Evolutionary conservation across 2,888 invertebrate genomes (phyloP).

Genomic region (Noctua janthe): DNA sequence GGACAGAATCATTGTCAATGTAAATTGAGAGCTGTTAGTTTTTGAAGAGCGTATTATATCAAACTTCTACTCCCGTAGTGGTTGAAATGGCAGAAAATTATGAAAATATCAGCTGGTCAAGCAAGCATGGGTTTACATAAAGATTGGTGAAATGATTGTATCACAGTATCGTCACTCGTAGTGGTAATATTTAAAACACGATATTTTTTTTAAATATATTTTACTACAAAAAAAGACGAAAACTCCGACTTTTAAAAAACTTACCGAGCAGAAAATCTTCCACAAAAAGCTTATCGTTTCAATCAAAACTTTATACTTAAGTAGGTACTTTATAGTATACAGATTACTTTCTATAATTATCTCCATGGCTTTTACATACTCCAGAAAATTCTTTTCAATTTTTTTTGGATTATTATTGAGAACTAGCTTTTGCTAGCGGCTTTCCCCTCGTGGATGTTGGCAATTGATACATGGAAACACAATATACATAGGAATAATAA

Average conservation of each 20-base stretch:
- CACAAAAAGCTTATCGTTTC: constrained; percentile 2
- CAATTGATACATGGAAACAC: not conserved
- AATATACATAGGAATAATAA: too few relatives aligned
- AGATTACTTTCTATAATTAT: not conserved
- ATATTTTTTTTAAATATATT: not conserved
- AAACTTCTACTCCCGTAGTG: not conserved
- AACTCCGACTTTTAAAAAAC: not conserved
- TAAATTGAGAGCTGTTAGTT: not conserved
- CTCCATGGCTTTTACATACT: not conserved
- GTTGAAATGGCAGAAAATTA: not conserved
- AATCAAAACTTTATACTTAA: constrained; percentile 8
- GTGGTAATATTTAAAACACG: too few relatives aligned
- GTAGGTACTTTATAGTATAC: not conserved
- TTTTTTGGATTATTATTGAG: not conserved
- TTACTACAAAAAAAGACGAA: too few relatives aligned
- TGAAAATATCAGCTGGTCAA: not conserved
- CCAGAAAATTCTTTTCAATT: not conserved
- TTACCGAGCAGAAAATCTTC: not conserved
- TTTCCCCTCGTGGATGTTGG: too few relatives aligned
- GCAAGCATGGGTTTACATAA: not conserved
- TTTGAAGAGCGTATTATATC: not conserved
- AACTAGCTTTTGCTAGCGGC: not conserved
- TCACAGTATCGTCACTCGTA: not conserved
- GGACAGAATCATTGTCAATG: not conserved
- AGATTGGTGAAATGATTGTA: not conserved